phyloP scores from a whole-genome alignment of 2,797 vertebrate species.

The Serranus cabrilla region DNA sequence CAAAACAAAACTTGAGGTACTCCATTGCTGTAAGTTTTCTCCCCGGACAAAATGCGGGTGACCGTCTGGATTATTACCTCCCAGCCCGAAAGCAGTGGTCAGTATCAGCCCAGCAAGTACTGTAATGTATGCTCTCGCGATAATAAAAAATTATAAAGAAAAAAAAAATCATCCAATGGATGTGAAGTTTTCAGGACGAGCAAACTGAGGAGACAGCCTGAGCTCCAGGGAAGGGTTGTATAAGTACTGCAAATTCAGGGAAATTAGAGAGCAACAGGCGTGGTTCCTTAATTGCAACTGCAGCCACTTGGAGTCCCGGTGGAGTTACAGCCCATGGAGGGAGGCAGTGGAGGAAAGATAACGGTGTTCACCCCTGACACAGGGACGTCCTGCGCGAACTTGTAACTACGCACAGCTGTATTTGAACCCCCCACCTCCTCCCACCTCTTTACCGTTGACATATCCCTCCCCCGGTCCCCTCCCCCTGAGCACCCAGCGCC shows the following conservation, averaged over 20 bases:
- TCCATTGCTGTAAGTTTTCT: conserved; percentile 72
- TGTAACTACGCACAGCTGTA: conserved; percentile 78
- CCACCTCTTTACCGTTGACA: conserved; percentile 29
- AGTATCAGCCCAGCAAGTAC: conserved; percentile 46
- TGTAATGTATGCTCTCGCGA: conserved; percentile 67
- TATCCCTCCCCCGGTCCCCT: conserved; percentile 53
- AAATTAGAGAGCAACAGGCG: conserved; percentile 67
- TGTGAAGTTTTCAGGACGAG: conserved; percentile 15
- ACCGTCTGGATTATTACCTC: conserved; percentile 38
- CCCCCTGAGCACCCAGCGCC: conserved; percentile 31
- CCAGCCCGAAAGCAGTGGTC: conserved; percentile 39
- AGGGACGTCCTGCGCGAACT: conserved; percentile 65
- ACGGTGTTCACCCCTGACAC: conserved; percentile 56
- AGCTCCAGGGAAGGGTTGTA: conserved; percentile 22
- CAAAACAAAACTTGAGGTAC: conserved; percentile 70
- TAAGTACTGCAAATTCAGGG: conserved; percentile 54
- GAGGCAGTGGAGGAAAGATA: conserved; percentile 33
- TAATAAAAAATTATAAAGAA: conserved; percentile 53
- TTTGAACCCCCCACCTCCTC: conserved; percentile 55
- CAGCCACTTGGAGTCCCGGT: conserved; percentile 46
- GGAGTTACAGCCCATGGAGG: conserved; percentile 22
- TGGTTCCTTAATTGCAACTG: conserved; percentile 75
- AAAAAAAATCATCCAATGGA: not conserved
- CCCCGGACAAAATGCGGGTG: conserved; percentile 20
- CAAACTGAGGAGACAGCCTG: conserved; percentile 12